Conservation (phyloP, 2,888 invertebrate genomes). For the Camptogramma bilineatum region DNA sequence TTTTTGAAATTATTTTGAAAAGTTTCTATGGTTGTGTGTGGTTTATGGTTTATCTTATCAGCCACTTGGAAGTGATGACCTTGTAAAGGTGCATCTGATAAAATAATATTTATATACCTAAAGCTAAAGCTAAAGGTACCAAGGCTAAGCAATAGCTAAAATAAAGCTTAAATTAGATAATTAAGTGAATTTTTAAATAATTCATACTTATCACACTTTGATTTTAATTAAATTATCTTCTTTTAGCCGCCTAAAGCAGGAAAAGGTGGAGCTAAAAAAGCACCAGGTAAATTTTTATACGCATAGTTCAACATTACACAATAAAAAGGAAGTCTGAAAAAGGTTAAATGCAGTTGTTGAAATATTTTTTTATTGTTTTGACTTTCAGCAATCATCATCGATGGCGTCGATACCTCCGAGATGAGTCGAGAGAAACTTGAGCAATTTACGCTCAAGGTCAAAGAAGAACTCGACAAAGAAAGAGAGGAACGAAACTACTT, state of each 20-base stretch:
- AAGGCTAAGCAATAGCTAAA: too few species aligned
- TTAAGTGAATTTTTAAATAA: too few species aligned
- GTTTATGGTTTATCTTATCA: neutral
- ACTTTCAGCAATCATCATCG: slow-evolving; percentile 88
- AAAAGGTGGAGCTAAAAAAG: slow-evolving; percentile 68
- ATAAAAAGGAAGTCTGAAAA: too few species aligned
- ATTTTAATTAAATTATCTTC: neutral
- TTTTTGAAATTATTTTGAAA: neutral
- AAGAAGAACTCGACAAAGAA: slow-evolving; percentile 96
- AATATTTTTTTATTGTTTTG: neutral
- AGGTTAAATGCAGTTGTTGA: too few species aligned
- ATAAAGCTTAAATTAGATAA: too few species aligned
- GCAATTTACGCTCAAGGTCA: slow-evolving; percentile 92
- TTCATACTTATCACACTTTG: too few species aligned
- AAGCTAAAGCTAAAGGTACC: too few species aligned
- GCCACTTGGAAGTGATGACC: neutral
- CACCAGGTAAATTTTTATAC: slow-evolving; percentile 60
- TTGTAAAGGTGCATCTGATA: neutral
- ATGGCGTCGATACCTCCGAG: slow-evolving; percentile 96
- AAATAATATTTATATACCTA: too few species aligned
- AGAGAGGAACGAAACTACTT: slow-evolving; percentile 98
- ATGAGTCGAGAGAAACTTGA: slow-evolving; percentile 97
- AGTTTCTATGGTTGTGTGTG: too few species aligned
- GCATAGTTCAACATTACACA: too few species aligned
- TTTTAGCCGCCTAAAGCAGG: slow-evolving; percentile 76